Conservation (phyloP, 2,888 invertebrate species). For the Yponomeuta sedellus region DNA sequence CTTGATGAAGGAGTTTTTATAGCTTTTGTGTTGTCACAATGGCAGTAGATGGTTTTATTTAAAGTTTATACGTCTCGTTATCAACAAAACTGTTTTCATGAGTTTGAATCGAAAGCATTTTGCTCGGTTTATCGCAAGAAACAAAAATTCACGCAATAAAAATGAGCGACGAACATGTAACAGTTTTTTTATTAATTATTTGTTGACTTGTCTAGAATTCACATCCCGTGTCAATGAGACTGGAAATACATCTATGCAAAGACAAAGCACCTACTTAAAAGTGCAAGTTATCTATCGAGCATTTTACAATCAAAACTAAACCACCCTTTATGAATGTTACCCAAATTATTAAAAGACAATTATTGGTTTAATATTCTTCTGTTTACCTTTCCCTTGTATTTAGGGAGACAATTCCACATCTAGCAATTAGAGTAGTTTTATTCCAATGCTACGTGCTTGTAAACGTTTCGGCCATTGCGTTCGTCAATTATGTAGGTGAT, state of each 20-base stretch:
- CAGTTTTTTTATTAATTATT: no score
- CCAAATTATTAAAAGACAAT: constrained; percentile 11
- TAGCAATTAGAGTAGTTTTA: constrained; percentile 7
- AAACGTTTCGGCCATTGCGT: not conserved
- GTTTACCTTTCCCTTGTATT: constrained; percentile 17
- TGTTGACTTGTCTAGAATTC: no score
- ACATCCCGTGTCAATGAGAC: no score
- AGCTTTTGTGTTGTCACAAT: no score
- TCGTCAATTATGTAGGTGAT: not conserved
- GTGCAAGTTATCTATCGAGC: not conserved
- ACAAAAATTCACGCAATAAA: no score
- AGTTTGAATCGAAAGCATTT: no score
- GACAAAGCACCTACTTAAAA: not conserved
- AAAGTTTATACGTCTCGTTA: no score
- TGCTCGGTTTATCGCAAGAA: no score
- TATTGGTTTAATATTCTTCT: constrained; percentile 13
- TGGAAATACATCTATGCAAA: no score
- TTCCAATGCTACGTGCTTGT: not conserved
- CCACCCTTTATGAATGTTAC: constrained; percentile 11
- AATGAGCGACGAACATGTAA: no score
- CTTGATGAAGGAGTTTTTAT: not conserved
- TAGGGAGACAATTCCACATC: constrained; percentile 11
- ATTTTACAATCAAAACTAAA: not conserved
- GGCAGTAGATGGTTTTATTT: no score
- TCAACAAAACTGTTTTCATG: no score